Conservation (phyloP, 2,797 vertebrate genomes). For the Octomys mimax region DNA sequence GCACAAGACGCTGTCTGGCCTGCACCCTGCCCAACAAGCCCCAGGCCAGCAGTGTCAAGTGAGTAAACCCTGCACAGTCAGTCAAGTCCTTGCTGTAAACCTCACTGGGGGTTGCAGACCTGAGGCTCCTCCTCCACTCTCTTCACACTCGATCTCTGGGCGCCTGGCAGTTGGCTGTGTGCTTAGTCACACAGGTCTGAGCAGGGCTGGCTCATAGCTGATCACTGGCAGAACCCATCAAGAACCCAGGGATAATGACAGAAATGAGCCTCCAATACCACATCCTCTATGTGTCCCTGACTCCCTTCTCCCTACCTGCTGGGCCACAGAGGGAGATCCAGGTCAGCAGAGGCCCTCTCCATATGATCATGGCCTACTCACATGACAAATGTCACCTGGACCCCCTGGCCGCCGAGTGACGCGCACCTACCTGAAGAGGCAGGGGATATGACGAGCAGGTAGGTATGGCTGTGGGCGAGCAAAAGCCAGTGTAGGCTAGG, state of each 20-base stretch:
- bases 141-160: not conserved
- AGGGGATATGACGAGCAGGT: constrained; percentile 94
- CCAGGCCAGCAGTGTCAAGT: not conserved
- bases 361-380: not conserved
- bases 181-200: not conserved
- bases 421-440: constrained; percentile 92
- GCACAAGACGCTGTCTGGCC: not conserved
- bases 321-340: not conserved
- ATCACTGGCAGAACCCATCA: too few species aligned
- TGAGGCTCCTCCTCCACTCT: not conserved
- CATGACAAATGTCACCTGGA: too few species aligned
- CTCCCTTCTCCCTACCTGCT: not conserved
- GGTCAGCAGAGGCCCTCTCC: not conserved
- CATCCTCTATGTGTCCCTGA: not conserved
- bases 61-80: accelerated
- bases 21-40: too few species aligned
- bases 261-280: not conserved
- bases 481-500: constrained; percentile 93
- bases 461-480: constrained; percentile 91
- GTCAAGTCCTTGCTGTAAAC: too few species aligned
- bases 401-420: accelerated
- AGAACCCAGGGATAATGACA: not conserved
- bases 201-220: too few species aligned
- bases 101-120: not conserved
- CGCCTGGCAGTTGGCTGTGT: not conserved